Base-by-base conservation (phyloP, 1,140 invertebrate species). In the Conus ventricosus region DNA sequence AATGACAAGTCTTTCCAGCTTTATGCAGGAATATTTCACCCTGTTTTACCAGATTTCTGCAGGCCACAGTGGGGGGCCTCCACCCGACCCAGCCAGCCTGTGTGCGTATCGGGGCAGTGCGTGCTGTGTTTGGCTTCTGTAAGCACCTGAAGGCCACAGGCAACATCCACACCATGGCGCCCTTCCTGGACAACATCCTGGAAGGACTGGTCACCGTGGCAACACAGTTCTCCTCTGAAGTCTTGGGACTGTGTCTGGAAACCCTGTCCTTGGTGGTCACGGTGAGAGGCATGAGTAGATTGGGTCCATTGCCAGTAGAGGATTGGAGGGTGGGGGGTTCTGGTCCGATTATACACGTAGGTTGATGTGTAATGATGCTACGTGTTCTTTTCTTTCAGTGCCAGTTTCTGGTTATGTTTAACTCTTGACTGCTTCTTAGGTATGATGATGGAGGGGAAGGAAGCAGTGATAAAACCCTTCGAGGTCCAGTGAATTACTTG, bases 211-310 rank as follows among this genome's bases (percentile, higher is more conserved):
- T 96, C 23, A 92, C 94, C 78, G 94, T 96, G 88, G 95, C 96
- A 53, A 94, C 94, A 27, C 95, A 96, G 91, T 96, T 95, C 87
- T 96, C 96, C 54, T 95, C 96, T 51, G 96, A 96, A 90, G 96
- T 97, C n/a, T 39, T 97, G 5, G 96, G 96, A 3, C 91, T 97
- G 1, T 96, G 97, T 15, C 95, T 98, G 94, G 97, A 97, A 92
- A 96, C 97, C 0, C 95, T 97, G 55, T 96, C 96, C 39, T 95
- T 96, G 75, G 95, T 97, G 87, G 93, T 97, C n/a, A 95, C 96
- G 90, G 97, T 97, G 51, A 81, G 76, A 20, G 23, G 15, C 57
- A 60, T 8, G 8, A 60, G 57, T 15, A 15, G 57, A 11, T 60
- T 4, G 8, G 57, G 15, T 60, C 8, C 57, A 11, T 60, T 60